These are phyloP conservation scores for Staurois parvus DNA, from an alignment of 2,797 vertebrate species.

Conservation along the genomic window DNA sequence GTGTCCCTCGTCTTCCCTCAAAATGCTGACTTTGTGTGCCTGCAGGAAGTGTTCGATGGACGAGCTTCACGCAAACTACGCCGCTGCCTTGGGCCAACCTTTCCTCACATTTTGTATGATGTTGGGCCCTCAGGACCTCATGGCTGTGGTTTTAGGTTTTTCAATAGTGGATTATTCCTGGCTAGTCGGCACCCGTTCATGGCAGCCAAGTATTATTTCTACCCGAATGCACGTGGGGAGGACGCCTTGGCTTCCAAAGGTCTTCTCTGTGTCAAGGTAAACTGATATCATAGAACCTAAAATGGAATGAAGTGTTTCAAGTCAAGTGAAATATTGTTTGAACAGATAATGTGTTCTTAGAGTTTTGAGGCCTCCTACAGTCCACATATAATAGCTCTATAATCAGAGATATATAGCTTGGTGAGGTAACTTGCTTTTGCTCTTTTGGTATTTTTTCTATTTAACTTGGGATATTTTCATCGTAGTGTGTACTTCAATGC, in stretches of 20 bases:
- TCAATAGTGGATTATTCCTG: slow-evolving; percentile 86
- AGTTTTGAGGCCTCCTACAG: too few relatives aligned
- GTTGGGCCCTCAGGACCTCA: slow-evolving; percentile 81
- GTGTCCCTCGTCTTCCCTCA: slow-evolving; percentile 75
- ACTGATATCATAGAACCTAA: too few relatives aligned
- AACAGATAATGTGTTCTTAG: too few relatives aligned
- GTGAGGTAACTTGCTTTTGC: too few relatives aligned
- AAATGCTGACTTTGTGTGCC: slow-evolving; percentile 82
- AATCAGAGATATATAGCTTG: too few relatives aligned
- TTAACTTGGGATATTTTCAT: too few relatives aligned
- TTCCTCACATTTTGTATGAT: slow-evolving; percentile 82
- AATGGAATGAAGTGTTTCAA: too few relatives aligned
- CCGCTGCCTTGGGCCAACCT: slow-evolving; percentile 69
- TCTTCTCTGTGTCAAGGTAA: slow-evolving; percentile 84
- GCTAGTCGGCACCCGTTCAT: slow-evolving; percentile 84
- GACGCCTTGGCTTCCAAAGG: slow-evolving; percentile 86
- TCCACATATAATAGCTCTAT: too few relatives aligned
- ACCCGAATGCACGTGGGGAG: slow-evolving; percentile 79
- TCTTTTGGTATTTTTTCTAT: too few relatives aligned
- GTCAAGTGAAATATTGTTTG: too few relatives aligned
- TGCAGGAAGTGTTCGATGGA: slow-evolving; percentile 89
- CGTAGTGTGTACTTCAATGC: too few relatives aligned
- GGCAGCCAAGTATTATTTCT: slow-evolving; percentile 79
- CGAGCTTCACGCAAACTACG: slow-evolving; percentile 74
- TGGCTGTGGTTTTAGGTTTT: slow-evolving; percentile 77